These are phyloP conservation scores for Channa striata DNA, from an alignment of 2,797 vertebrate species.

Conservation along the genomic window DNA sequence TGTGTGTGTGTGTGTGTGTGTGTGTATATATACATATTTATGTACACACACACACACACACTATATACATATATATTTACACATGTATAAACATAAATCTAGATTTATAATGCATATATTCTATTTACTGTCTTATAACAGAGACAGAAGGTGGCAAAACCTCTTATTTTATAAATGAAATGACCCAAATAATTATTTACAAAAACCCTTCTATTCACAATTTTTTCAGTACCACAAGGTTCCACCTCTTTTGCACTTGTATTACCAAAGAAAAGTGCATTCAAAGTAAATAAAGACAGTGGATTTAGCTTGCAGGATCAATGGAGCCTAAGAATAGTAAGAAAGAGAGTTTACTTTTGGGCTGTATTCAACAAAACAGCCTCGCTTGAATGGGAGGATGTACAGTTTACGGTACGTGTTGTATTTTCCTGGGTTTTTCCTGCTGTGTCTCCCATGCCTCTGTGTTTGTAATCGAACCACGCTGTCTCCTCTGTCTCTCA, in stretches of 20 bases:
- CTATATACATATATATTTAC: too few relatives aligned
- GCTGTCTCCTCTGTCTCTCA: slow-evolving; percentile 47
- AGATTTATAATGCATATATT: too few relatives aligned
- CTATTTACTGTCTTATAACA: too few relatives aligned
- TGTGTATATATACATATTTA: too few relatives aligned
- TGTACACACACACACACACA: too few relatives aligned
- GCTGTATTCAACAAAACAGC: slow-evolving; percentile 1
- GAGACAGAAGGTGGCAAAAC: neutral
- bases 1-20: too few relatives aligned
- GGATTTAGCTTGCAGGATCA: too few relatives aligned
- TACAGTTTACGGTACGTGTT: neutral
- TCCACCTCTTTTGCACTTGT: neutral
- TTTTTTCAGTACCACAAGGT: neutral
- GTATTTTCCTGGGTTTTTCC: slow-evolving; percentile 12
- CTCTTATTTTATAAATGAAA: neutral
- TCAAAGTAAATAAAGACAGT: too few relatives aligned
- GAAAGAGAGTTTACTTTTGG: neutral
- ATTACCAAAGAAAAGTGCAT: too few relatives aligned
- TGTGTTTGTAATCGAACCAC: neutral
- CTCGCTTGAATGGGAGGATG: slow-evolving; percentile 39
- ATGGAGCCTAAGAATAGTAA: too few relatives aligned
- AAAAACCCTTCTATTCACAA: neutral
- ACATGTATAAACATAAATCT: too few relatives aligned
- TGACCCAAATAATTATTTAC: neutral
- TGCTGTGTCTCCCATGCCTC: slow-evolving; percentile 8